Evolutionary conservation across 2,888 invertebrate species (phyloP).

Genomic region (Quadriops clusia): DNA sequence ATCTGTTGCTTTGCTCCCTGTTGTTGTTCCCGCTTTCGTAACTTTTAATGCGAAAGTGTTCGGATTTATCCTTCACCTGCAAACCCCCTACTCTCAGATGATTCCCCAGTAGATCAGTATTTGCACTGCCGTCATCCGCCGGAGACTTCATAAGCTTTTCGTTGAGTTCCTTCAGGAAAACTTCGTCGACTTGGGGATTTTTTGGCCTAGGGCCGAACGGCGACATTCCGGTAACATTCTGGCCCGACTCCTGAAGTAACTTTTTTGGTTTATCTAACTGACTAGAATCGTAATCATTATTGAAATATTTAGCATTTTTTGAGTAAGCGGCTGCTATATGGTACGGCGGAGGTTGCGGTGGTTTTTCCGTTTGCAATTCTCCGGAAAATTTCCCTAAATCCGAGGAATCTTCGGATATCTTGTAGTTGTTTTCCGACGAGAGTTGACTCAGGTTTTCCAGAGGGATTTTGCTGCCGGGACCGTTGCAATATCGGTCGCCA

Average conservation of each 20-base stretch:
- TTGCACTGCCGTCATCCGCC: too few species aligned
- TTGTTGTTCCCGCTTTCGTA: slow-evolving; percentile 5
- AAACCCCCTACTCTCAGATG: slow-evolving; percentile 4
- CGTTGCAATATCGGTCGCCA: too few species aligned
- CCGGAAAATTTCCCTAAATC: slow-evolving; percentile 27
- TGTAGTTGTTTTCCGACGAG: too few species aligned
- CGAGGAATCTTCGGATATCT: too few species aligned
- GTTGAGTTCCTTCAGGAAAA: slow-evolving; percentile 12
- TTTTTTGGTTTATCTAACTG: slow-evolving; percentile 20
- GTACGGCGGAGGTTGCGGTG: slow-evolving; percentile 61
- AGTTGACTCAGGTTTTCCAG: too few species aligned
- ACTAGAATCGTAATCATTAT: slow-evolving; percentile 23
- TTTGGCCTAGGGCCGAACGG: slow-evolving; percentile 15
- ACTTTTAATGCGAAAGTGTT: slow-evolving; percentile 6
- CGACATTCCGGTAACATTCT: slow-evolving; percentile 21
- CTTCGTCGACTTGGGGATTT: slow-evolving; percentile 14
- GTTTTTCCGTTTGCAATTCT: slow-evolving; percentile 20
- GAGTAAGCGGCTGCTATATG: slow-evolving; percentile 75
- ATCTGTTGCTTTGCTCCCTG: slow-evolving; percentile 5
- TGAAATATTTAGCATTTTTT: slow-evolving; percentile 61
- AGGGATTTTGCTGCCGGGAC: too few species aligned
- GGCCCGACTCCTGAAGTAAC: slow-evolving; percentile 22
- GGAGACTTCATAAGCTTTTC: slow-evolving; percentile 8
- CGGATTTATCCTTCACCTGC: slow-evolving; percentile 8
- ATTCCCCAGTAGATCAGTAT: slow-evolving; percentile 7